These are phyloP conservation scores for Takifugu ocellatus DNA, from an alignment of 2,797 vertebrate genomes.

Conservation along the genomic window DNA sequence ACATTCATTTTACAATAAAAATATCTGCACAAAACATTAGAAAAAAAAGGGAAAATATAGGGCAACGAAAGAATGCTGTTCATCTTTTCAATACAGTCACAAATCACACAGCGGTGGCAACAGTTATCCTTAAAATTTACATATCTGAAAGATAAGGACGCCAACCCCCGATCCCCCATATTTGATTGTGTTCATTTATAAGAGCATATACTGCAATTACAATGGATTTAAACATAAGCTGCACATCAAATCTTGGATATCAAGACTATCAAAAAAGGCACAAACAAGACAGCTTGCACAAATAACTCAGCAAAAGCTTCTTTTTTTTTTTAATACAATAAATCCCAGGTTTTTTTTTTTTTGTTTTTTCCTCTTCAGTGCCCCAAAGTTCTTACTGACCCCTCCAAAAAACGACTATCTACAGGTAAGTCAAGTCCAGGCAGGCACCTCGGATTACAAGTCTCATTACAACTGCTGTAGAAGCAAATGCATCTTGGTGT, in stretches of 20 bases:
- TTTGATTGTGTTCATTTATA: constrained; percentile 65
- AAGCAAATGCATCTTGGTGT: constrained; percentile 60
- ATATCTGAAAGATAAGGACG: constrained; percentile 60
- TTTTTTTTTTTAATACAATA: constrained; percentile 64
- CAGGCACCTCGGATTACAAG: constrained; percentile 63
- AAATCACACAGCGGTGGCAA: constrained; percentile 74
- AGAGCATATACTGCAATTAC: constrained; percentile 73
- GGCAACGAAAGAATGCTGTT: constrained; percentile 63
- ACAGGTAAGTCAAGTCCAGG: constrained; percentile 61
- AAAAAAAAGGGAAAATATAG: constrained; percentile 32
- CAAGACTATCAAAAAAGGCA: constrained; percentile 80
- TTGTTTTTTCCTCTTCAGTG: constrained; percentile 52
- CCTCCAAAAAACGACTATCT: constrained; percentile 42
- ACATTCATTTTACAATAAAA: constrained; percentile 80
- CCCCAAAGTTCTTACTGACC: constrained; percentile 36
- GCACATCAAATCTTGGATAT: constrained; percentile 77
- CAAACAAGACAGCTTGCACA: constrained; percentile 77
- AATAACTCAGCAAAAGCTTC: constrained; percentile 76
- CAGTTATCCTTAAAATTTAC: constrained; percentile 71
- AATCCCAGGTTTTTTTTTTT: not conserved
- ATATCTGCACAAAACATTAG: constrained; percentile 68
- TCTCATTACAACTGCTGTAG: constrained; percentile 44
- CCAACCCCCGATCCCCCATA: constrained; percentile 12
- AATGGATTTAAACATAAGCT: constrained; percentile 75
- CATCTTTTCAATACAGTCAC: constrained; percentile 72